Base-by-base conservation (phyloP, 2,797 vertebrate species). In the Cheirogaleus major region DNA sequence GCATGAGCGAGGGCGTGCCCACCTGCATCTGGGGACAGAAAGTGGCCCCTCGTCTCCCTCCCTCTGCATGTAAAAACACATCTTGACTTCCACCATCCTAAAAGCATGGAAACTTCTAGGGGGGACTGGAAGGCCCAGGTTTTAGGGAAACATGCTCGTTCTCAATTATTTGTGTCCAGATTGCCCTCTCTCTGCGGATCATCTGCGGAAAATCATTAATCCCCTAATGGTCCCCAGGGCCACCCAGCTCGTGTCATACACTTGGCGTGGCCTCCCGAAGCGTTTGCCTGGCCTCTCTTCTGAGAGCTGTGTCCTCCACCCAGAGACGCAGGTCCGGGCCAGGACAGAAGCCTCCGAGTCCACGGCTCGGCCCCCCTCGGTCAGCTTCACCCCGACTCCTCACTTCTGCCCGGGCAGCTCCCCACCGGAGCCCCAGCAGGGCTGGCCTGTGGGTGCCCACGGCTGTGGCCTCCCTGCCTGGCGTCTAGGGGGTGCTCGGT, bases 221-320 rank as follows among this genome's bases (percentile, higher is more conserved):
- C 69, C 61, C 69, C 95, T 91, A 75, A 95, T 83, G 93, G 82
- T 27, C 70, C 78, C 65, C 69, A 22, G 43, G 73, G 35, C 43
- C 57, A 67, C 86, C 73, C 82, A 43, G 41, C 69, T 79, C 3
- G 1, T 20, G 91, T 15, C 73, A 50, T 11, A 4, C 55, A 14
- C 17, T 65, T 7, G 20, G n/a, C 0, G 8, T 52, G 41, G 15
- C 25, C 59, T 87, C 73, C 88, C 55, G 4, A 45, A 1, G 4
- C 0, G 1, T 7, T 27, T 8, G 45, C 35, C 84, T 32, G 59
- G 90, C 76, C 43, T 85, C 20, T 27, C 61, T 75, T 65, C 30
- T 27, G 78, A 76, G 30, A 69, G 18, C 35, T 35, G 43, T 45
- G 32, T 63, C 69, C n/a, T 80, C 67, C 18, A 55, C 55, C 38